Evolutionary conservation across 1,140 invertebrate species (phyloP).

Genomic region (Bombus consobrinus): DNA sequence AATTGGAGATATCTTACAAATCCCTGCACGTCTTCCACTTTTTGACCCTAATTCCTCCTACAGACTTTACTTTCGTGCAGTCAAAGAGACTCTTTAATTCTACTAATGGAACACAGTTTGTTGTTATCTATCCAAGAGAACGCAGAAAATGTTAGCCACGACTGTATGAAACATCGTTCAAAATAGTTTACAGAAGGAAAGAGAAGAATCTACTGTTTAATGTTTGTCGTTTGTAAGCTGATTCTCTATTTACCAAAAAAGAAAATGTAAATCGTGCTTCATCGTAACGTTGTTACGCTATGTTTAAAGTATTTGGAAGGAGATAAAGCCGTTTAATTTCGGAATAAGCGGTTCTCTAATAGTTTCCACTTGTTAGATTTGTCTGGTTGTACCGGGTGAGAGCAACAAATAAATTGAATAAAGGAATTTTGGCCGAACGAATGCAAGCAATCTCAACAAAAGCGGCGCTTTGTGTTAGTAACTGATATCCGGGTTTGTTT

Average conservation of each 20-base stretch:
- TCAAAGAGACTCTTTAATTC: not conserved
- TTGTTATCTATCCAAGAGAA: no score
- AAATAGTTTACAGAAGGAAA: no score
- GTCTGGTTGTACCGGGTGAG: not conserved
- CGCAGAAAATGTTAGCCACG: no score
- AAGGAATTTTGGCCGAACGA: conserved; percentile 12
- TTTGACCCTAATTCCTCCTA: not conserved
- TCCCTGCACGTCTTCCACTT: no score
- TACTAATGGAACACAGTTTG: not conserved
- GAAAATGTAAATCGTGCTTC: no score
- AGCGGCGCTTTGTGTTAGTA: not conserved
- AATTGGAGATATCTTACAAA: not conserved
- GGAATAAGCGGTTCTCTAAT: not conserved
- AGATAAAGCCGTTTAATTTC: no score
- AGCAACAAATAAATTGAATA: not conserved
- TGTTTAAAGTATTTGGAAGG: no score
- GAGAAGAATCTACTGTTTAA: no score
- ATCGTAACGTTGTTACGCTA: no score
- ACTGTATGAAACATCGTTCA: no score
- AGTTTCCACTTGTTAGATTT: not conserved
- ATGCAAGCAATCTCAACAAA: not conserved
- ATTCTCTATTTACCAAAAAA: no score
- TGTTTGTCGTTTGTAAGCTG: no score
- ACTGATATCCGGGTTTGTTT: conserved; percentile 17
- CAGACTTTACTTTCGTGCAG: not conserved